phyloP scores from a whole-genome alignment of 2,113 vertebrate genomes.

The Delphinus delphis region DNA sequence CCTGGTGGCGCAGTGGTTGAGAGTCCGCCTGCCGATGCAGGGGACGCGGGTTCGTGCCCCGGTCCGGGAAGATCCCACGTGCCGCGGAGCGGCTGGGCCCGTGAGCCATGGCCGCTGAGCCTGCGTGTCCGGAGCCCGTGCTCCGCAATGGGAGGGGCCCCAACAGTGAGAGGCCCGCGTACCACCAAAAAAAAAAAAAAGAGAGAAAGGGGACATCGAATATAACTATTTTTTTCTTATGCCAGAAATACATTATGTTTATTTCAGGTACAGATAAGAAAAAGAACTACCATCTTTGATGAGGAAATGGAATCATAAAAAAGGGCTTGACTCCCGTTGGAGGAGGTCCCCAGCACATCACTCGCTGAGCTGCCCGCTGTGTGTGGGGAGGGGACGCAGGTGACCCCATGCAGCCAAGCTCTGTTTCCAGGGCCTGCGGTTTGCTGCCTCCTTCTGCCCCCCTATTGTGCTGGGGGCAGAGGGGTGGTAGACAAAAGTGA shows the following conservation, averaged over 20 bases:
- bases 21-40: too few species aligned
- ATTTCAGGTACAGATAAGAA: not conserved
- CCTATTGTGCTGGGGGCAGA: rapidly evolving
- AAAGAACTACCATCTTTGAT: not conserved
- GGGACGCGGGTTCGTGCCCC: too few species aligned
- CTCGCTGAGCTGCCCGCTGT: rapidly evolving
- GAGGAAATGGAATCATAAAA: not conserved
- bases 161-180: too few species aligned
- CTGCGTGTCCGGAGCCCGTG: too few species aligned
- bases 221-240: not conserved
- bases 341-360: too few species aligned
- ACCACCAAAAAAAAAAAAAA: too few species aligned
- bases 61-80: too few species aligned
- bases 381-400: rapidly evolving
- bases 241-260: not conserved
- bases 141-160: too few species aligned
- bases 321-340: not conserved
- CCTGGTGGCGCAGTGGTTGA: too few species aligned
- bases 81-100: too few species aligned
- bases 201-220: not conserved
- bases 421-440: not conserved
- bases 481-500: not conserved
- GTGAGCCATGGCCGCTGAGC: too few species aligned
- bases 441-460: rapidly evolving
- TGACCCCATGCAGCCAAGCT: not conserved